Percentiles rank a stretch among this genome's conserved stretches.
phyloP scores from a whole-genome alignment of 2,113 vertebrate species.

The Hippocampus barbouri region DNA sequence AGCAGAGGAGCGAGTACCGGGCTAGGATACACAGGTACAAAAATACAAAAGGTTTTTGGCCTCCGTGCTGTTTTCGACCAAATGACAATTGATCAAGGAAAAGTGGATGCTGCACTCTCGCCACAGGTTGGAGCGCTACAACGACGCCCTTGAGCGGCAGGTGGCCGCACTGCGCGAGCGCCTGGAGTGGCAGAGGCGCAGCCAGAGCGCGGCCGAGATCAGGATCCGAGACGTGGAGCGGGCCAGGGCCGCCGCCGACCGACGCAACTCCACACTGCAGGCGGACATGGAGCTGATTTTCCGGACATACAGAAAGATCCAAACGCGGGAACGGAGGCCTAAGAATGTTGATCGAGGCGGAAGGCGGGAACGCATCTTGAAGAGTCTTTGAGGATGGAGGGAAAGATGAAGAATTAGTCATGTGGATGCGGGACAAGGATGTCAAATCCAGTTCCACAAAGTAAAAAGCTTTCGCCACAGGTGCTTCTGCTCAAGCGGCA shows the following conservation, averaged over 20 bases:
- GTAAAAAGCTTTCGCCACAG: too few species aligned
- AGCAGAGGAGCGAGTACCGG: conserved; percentile 70
- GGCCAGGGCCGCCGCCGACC: conserved; percentile 73
- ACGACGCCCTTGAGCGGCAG: conserved; percentile 68
- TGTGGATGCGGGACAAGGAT: too few species aligned
- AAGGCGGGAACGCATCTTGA: conserved; percentile 36
- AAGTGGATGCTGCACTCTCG: neutral
- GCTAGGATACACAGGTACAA: conserved; percentile 66
- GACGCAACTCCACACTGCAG: conserved; percentile 70
- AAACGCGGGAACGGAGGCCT: conserved; percentile 38
- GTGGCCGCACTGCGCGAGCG: conserved; percentile 56
- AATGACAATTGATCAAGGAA: too few species aligned
- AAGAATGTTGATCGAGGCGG: conserved; percentile 21
- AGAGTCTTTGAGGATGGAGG: conserved; percentile 29
- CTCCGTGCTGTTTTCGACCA: too few species aligned
- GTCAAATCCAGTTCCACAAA: too few species aligned
- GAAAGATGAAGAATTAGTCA: neutral
- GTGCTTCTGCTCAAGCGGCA: too few species aligned
- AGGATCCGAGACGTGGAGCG: conserved; percentile 72
- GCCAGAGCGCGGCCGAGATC: conserved; percentile 66
- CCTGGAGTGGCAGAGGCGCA: conserved; percentile 73
- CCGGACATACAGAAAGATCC: conserved; percentile 67
- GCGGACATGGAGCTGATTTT: conserved; percentile 79
- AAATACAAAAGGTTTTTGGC: too few species aligned
- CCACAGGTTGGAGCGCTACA: conserved; percentile 75